phyloP scores from a whole-genome alignment of 2,113 vertebrate species.

The Lipotes vexillifer region DNA sequence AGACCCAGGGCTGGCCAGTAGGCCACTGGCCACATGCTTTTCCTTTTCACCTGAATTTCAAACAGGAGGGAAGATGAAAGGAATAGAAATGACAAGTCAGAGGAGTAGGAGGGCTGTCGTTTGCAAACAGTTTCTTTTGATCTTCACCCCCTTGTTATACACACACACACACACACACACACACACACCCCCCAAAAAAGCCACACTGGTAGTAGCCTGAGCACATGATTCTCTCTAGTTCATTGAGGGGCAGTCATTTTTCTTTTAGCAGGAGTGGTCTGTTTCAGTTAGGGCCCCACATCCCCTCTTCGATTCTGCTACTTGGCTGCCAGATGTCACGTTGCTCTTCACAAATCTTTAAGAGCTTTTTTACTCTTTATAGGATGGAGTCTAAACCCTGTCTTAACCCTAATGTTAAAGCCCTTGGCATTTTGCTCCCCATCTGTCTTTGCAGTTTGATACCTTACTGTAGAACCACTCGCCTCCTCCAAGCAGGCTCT shows the following conservation, averaged over 20 bases:
- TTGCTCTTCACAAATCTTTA: background rate
- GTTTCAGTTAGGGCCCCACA: background rate
- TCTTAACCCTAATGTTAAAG: background rate
- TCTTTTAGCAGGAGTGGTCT: background rate
- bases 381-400: background rate
- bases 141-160: conserved; percentile 54
- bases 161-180: too few species aligned
- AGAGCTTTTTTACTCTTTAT: background rate
- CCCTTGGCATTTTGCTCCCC: background rate
- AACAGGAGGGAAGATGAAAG: conserved; percentile 65
- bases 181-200: background rate
- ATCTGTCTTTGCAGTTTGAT: background rate
- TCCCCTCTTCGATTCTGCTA: background rate
- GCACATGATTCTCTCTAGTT: conserved; percentile 41
- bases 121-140: conserved; percentile 67
- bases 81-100: conserved; percentile 56
- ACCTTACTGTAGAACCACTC: background rate
- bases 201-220: conserved; percentile 26
- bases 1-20: conserved; percentile 4
- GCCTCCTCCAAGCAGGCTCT: background rate
- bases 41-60: conserved; percentile 64
- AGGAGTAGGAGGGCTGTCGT: conserved; percentile 54
- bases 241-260: background rate
- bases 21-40: conserved; percentile 45
- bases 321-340: background rate